Percentiles rank a stretch among this genome's conserved stretches.
These are phyloP conservation scores for Anhinga anhinga DNA, from an alignment of 2,113 vertebrate genomes.

Conservation along the genomic window DNA sequence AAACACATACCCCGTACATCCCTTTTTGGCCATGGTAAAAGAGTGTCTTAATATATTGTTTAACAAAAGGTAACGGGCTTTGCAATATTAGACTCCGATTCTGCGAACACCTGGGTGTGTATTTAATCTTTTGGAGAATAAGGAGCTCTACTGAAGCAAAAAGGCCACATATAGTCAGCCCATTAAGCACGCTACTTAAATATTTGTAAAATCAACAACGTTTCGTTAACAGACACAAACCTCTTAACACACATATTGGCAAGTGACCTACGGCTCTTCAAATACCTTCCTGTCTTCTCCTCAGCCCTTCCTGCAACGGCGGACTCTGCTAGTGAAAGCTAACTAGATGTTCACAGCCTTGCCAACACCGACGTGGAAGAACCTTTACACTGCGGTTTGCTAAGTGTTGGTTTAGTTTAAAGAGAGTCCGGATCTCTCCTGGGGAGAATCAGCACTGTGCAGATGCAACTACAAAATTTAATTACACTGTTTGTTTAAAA, in stretches of 20 bases:
- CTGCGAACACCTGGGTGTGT: background rate
- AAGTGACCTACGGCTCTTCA: constrained; percentile 29
- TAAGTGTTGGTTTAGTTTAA: background rate
- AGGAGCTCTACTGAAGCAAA: background rate
- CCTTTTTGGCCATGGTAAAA: constrained; percentile 85
- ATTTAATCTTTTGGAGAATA: background rate
- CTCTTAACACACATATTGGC: constrained; percentile 50
- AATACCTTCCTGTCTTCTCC: constrained; percentile 1
- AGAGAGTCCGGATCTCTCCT: background rate
- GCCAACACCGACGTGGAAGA: background rate
- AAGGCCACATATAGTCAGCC: background rate
- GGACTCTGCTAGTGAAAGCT: constrained; percentile 29
- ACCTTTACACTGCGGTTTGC: background rate
- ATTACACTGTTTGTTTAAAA: background rate
- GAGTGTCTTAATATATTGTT: constrained; percentile 60
- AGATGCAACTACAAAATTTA: background rate
- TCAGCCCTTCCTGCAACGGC: background rate
- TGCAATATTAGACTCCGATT: constrained; percentile 39
- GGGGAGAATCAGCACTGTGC: background rate
- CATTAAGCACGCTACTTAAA: background rate
- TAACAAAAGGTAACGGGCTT: constrained; percentile 38
- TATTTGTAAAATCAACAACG: background rate
- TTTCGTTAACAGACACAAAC: constrained; percentile 50
- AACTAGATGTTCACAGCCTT: background rate
- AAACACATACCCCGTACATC: constrained; percentile 63